Evolutionary conservation across 2,888 invertebrate species (phyloP).

Genomic region (Punctoribates punctum): DNA sequence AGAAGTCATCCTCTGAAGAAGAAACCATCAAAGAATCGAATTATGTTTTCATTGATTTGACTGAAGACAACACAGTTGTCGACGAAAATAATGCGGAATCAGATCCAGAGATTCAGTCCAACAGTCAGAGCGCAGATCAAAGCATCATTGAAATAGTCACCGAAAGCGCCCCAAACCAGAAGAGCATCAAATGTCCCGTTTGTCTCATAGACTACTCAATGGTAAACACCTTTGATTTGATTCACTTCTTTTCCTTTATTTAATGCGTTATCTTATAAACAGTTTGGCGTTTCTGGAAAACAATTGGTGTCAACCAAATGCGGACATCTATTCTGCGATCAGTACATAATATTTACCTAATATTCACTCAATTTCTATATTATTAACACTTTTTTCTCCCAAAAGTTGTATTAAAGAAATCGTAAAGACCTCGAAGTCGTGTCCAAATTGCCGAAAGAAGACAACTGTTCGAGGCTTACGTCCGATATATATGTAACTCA

Average conservation of each 20-base stretch:
- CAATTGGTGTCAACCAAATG: conserved; percentile 19
- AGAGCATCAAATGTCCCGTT: conserved; percentile 26
- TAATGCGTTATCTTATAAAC: not conserved
- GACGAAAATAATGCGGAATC: conserved; percentile 16
- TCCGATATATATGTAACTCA: conserved; percentile 17
- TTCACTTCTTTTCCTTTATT: not conserved
- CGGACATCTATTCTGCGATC: conserved; percentile 29
- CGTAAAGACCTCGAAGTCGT: conserved; percentile 10
- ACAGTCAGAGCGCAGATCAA: not conserved
- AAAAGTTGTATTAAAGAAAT: conserved; percentile 31
- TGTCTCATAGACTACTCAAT: not conserved
- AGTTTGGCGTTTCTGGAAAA: conserved; percentile 15
- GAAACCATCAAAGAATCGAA: too few species aligned
- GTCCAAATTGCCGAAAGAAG: conserved; percentile 31
- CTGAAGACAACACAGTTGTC: conserved; percentile 10
- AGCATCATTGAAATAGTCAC: conserved; percentile 10
- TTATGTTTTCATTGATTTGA: conserved; percentile 19
- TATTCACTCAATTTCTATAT: not conserved
- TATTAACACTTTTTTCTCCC: not conserved
- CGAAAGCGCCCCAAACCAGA: not conserved
- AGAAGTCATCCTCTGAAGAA: not conserved
- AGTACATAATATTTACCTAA: not conserved
- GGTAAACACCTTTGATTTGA: too few species aligned
- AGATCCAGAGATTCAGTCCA: conserved; percentile 16
- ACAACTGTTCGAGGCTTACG: not conserved